Conservation (phyloP, 2,888 invertebrate genomes). For the Steinernema carpocapsae region DNA sequence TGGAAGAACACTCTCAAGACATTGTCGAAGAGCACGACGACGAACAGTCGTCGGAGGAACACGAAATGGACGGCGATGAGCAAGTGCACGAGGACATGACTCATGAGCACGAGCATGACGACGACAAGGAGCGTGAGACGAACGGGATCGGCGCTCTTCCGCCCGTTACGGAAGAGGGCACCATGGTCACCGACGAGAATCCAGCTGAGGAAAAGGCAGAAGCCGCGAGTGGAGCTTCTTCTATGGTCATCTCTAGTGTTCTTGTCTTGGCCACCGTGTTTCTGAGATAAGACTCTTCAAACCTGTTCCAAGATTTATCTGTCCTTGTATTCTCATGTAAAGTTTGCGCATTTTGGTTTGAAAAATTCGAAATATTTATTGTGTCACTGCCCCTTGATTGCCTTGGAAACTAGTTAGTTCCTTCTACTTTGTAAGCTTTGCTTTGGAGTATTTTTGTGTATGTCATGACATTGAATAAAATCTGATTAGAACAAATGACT, state of each 20-base stretch:
- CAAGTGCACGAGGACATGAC: slow-evolving; percentile 13
- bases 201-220: not conserved
- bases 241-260: not conserved
- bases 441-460: not conserved
- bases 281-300: not conserved
- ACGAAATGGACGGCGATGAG: not conserved
- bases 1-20: slow-evolving; percentile 57
- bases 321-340: too few relatives aligned
- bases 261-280: not conserved
- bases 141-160: slow-evolving; percentile 1
- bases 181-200: not conserved
- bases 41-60: not conserved
- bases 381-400: slow-evolving; percentile 30
- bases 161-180: not conserved
- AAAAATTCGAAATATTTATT: slow-evolving; percentile 24
- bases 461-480: slow-evolving; percentile 9
- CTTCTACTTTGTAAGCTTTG: not conserved
- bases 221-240: slow-evolving; percentile 13
- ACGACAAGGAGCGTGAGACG: not conserved
- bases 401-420: slow-evolving; percentile 17
- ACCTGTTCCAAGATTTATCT: not conserved
- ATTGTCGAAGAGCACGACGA: slow-evolving; percentile 44
- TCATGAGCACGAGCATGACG: slow-evolving; percentile 6
- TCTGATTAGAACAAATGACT: too few relatives aligned
- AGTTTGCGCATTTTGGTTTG: not conserved